Percentiles rank a stretch among this genome's conserved stretches.
Evolutionary conservation across 2,113 vertebrate species (phyloP).

Genomic region (Cinclus mexicanus): DNA sequence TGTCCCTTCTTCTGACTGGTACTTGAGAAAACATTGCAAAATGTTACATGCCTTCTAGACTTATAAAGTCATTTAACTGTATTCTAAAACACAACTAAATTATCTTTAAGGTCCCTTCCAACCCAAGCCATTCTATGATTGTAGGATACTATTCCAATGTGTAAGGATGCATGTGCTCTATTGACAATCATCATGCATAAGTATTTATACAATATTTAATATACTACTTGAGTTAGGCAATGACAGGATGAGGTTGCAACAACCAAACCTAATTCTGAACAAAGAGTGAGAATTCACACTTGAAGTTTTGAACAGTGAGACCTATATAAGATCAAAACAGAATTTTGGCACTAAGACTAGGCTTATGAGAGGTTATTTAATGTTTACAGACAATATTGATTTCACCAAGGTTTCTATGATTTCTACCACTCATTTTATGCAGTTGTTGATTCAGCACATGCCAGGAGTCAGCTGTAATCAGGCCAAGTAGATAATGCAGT

Average conservation of each 20-base stretch:
- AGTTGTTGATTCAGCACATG: background rate
- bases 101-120: background rate
- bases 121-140: background rate
- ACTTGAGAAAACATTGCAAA: background rate
- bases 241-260: background rate
- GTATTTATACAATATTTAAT: background rate
- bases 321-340: background rate
- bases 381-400: background rate
- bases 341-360: background rate
- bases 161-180: background rate
- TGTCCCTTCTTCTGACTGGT: background rate
- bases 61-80: background rate
- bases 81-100: background rate
- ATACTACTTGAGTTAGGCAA: background rate
- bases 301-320: background rate
- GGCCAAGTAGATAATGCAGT: background rate
- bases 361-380: background rate
- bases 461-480: background rate
- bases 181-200: background rate
- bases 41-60: background rate
- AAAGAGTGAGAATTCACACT: background rate
- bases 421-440: background rate
- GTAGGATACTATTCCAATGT: background rate
- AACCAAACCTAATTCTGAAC: background rate
- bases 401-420: background rate